Conservation (phyloP, 2,113 vertebrate genomes). For the Hyperoodon ampullatus region DNA sequence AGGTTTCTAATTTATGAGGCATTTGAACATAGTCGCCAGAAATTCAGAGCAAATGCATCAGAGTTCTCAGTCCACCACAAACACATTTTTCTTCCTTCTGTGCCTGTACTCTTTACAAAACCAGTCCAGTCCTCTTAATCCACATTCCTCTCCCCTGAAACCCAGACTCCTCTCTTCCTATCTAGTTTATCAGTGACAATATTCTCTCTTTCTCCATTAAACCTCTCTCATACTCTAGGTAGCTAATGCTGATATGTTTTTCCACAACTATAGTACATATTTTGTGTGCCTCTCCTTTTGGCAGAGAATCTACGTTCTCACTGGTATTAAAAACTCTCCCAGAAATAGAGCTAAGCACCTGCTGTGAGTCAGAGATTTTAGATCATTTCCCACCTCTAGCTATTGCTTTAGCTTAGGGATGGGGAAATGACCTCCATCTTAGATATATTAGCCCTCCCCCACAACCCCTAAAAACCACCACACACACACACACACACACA, state of each 20-base stretch:
- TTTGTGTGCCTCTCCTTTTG: neutral
- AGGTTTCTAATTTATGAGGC: neutral
- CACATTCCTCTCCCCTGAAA: neutral
- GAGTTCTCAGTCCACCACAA: neutral
- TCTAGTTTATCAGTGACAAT: neutral
- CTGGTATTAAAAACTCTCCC: neutral
- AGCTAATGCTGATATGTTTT: neutral
- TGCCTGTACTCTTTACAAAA: neutral
- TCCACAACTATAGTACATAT: neutral
- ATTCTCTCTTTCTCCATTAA: neutral
- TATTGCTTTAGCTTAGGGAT: neutral
- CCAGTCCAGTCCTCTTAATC: accelerated
- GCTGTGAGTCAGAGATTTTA: neutral
- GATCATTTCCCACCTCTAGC: neutral
- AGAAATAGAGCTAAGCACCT: neutral
- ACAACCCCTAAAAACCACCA: neutral
- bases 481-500: neutral
- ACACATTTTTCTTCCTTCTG: neutral
- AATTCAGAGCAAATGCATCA: neutral
- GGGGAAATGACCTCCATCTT: no score
- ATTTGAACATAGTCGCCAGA: neutral
- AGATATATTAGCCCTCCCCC: neutral
- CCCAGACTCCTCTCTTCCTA: neutral
- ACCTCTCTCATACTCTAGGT: neutral
- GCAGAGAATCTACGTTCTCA: neutral